Evolutionary conservation across 2,888 invertebrate species (phyloP), one percentile per base, ranked within the genome.

Genomic region (Nowickia ferox): DNA sequence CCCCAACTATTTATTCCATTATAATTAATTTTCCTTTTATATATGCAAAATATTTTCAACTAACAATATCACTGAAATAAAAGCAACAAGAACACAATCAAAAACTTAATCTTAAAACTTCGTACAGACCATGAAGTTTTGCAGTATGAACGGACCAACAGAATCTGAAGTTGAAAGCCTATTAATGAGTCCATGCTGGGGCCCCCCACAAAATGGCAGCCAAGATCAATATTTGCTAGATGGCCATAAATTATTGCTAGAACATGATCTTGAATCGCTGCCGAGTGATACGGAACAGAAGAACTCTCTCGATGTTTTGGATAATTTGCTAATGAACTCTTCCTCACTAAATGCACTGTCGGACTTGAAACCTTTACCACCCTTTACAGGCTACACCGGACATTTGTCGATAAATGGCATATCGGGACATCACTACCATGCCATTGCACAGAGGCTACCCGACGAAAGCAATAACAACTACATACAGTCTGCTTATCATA

Each of bases 351-450:
- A 93, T 82, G 93, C 94, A 9, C 94, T 97, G 86, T 96, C 97
- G 48, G 97, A 97, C 90, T 94, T 97, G 87, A 97, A 97, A 91
- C 96, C 96, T 0, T 93, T 97, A 88, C 97, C 97, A 6, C 97
- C 97, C 8, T 97, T 97, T 92, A 96, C 97, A 61, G 96, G 96
- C 42, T 97, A 97, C 93, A 97, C 97, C 19, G 96, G 96, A 1
- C 96, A 97, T 90, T 93, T 97, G 84, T 96, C 96, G 88, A 97
- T 97, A 92, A 97, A 97, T 93, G 97, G 97, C 76, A 97, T 97
- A 89, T 96, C 96, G 74, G 97, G 97, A 1, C 97, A 97, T 91
- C 97, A 97, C 91, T 97, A 96, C 92, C 97, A 97, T 92, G 96
- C 97, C 88, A 97, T 97, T 91, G 96, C 97, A 0, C 96, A 96